Conservation (phyloP, 2,797 vertebrate genomes). For the Glyptemys insculpta region DNA sequence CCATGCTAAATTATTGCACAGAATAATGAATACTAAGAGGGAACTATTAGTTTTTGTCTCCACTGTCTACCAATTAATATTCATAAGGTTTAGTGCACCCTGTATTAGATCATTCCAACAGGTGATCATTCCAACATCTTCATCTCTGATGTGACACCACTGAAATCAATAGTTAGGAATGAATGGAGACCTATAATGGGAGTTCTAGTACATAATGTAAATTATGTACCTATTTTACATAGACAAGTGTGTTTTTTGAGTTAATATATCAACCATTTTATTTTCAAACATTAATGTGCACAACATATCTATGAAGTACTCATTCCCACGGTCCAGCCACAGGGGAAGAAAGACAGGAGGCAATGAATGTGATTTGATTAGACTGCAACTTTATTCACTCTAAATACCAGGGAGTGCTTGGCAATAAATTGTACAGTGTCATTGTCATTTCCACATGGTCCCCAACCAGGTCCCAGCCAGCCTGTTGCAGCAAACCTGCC, state of each 20-base stretch:
- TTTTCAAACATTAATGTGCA: background rate
- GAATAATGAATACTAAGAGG: background rate
- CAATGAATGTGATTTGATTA: background rate
- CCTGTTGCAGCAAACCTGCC: too few relatives aligned
- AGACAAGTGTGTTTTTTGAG: background rate
- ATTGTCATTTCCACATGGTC: background rate
- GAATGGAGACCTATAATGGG: background rate
- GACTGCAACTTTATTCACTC: background rate
- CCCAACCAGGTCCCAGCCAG: too few relatives aligned
- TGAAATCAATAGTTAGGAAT: background rate
- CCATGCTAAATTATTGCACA: background rate
- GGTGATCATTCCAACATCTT: background rate
- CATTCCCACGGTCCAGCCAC: background rate
- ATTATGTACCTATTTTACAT: background rate
- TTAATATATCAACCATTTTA: background rate
- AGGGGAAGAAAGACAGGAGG: background rate
- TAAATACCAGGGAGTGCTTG: background rate
- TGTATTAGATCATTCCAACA: background rate
- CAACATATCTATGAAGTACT: background rate
- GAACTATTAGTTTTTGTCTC: background rate
- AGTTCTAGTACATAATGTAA: background rate
- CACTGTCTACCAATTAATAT: background rate
- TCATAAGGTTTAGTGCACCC: background rate
- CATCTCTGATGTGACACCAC: background rate
- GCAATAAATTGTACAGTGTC: background rate